These are phyloP conservation scores for Hydractinia echinata DNA, from an alignment of 30 jellyfish, hydroid and myxozoan species.

Conservation along the genomic window DNA sequence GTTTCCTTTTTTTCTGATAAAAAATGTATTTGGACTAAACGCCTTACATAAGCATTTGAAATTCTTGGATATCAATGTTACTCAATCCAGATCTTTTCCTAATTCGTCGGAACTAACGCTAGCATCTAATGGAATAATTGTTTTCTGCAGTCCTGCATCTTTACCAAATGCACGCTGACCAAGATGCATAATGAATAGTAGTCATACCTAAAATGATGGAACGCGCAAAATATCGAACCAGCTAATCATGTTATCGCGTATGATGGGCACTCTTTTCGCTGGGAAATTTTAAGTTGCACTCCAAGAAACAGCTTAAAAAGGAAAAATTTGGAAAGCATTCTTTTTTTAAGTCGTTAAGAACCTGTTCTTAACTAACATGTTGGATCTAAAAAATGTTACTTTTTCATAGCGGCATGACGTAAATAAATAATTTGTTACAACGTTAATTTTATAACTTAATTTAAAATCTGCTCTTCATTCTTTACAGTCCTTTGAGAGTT, in stretches of 20 bases:
- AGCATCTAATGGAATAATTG: not conserved
- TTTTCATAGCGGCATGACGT: no score
- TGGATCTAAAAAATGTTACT: no score
- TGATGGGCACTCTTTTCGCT: no score
- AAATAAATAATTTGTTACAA: no score
- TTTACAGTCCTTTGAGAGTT: no score
- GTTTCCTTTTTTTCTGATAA: not conserved
- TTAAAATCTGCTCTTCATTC: no score
- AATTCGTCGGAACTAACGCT: not conserved
- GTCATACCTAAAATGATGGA: not conserved
- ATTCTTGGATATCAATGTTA: not conserved
- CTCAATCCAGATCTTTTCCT: slow-evolving; percentile 2
- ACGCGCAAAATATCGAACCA: not conserved
- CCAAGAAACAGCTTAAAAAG: no score
- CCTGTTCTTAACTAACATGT: no score
- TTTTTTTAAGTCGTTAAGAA: no score
- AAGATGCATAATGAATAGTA: not conserved
- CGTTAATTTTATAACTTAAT: no score
- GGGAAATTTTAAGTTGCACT: no score
- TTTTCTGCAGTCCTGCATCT: not conserved
- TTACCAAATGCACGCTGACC: slow-evolving; percentile 3
- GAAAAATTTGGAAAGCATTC: no score
- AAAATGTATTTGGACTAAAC: not conserved
- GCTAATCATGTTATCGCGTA: not conserved
- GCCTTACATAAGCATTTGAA: not conserved